These are phyloP conservation scores for Heliopora coerulea DNA, from an alignment of 92 coral and sea anemone genomes.

Conservation along the genomic window DNA sequence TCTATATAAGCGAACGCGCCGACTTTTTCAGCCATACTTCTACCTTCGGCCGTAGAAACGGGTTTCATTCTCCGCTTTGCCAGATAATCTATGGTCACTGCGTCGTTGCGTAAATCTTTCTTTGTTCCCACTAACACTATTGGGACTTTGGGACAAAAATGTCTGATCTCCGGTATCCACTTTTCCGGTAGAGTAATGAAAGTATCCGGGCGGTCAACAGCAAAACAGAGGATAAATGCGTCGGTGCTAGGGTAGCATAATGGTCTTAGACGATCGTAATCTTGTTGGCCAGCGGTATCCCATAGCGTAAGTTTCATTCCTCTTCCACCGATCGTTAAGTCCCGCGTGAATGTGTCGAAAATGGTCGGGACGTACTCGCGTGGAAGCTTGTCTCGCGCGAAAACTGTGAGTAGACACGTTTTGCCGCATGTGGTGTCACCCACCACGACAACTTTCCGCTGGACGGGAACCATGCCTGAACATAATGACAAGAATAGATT, in stretches of 20 bases:
- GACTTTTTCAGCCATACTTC: constrained; percentile 3
- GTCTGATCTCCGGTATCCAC: constrained; percentile 22
- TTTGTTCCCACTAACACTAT: constrained; percentile 23
- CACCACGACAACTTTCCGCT: no score
- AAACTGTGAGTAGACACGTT: constrained; percentile 12
- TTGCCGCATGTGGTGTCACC: constrained; percentile 23
- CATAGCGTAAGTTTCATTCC: constrained; percentile 1
- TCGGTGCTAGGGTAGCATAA: constrained; percentile 4
- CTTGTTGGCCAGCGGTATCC: constrained; percentile 26
- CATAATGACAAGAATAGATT: no score
- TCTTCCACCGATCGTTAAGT: not conserved
- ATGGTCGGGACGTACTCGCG: constrained; percentile 5
- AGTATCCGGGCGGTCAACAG: not conserved
- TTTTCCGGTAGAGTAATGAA: not conserved
- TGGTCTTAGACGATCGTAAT: constrained; percentile 24
- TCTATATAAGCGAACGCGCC: constrained; percentile 14
- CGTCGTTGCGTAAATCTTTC: constrained; percentile 15
- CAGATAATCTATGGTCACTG: not conserved
- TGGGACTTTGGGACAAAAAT: constrained; percentile 6
- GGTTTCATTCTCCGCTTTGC: constrained; percentile 4
- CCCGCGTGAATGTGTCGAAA: not conserved
- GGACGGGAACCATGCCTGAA: no score
- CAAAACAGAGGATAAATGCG: constrained; percentile 12
- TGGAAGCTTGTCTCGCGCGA: constrained; percentile 9
- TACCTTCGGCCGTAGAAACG: not conserved